phyloP scores from a whole-genome alignment of 2,113 vertebrate species.

The Tachysurus vachellii region DNA sequence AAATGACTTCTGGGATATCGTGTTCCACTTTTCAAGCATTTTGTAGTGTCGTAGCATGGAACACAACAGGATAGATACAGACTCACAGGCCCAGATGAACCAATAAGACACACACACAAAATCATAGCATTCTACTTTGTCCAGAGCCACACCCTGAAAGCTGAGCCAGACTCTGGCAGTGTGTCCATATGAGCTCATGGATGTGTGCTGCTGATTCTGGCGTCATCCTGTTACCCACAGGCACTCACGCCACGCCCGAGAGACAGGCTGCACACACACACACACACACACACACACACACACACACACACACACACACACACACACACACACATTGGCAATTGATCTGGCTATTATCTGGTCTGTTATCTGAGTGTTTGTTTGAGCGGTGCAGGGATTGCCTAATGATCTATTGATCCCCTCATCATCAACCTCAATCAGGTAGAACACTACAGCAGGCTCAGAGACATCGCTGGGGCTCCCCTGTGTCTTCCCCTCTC shows the following conservation, averaged over 20 bases:
- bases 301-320: constrained; percentile 8
- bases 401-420: constrained; percentile 74
- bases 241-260: constrained; percentile 14
- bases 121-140: constrained; percentile 34
- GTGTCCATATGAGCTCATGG: constrained; percentile 29
- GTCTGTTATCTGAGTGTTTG: constrained; percentile 38
- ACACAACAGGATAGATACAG: neutral
- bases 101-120: constrained; percentile 7
- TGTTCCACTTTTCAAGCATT: neutral
- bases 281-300: neutral
- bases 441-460: constrained; percentile 64
- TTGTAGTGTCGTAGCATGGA: neutral
- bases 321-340: constrained; percentile 20
- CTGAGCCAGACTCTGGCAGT: constrained; percentile 40
- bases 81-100: constrained; percentile 10
- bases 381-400: constrained; percentile 69
- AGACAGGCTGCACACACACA: neutral
- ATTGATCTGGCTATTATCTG: constrained; percentile 32
- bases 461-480: constrained; percentile 58
- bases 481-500: constrained; percentile 32
- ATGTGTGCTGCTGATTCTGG: constrained; percentile 20
- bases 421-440: constrained; percentile 61
- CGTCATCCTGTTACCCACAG: constrained; percentile 35
- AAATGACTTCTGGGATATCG: neutral
- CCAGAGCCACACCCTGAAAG: constrained; percentile 34